Evolutionary conservation across 2,797 vertebrate genomes (phyloP).

Genomic region (Phaenicophaeus curvirostris): DNA sequence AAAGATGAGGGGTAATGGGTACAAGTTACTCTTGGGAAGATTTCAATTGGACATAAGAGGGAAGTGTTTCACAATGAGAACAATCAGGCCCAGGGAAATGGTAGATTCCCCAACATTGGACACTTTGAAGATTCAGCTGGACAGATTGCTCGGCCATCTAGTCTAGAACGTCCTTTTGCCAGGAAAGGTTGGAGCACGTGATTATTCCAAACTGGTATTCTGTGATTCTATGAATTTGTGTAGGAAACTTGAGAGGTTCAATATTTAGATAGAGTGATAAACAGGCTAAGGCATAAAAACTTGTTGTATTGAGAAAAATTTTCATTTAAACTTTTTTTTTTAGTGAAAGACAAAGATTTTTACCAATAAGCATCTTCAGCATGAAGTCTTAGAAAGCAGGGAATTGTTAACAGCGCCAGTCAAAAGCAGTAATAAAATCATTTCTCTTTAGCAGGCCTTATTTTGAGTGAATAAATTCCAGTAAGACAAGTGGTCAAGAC

Average conservation of each 20-base stretch:
- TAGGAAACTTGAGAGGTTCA: not conserved
- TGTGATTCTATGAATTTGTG: not conserved
- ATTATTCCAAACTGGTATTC: too few relatives aligned
- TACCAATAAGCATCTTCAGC: not conserved
- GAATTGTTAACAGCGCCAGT: not conserved
- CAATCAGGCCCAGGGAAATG: too few relatives aligned
- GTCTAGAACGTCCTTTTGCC: too few relatives aligned
- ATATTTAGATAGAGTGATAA: not conserved
- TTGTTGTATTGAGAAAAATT: not conserved
- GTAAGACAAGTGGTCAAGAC: not conserved
- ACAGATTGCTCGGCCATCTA: too few relatives aligned
- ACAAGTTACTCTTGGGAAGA: too few relatives aligned
- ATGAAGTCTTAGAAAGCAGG: not conserved
- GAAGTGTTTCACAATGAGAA: too few relatives aligned
- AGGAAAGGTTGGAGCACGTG: too few relatives aligned
- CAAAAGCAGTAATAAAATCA: not conserved
- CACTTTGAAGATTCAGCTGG: too few relatives aligned
- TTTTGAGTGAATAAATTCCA: not conserved
- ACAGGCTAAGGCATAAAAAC: not conserved
- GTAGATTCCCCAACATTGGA: too few relatives aligned
- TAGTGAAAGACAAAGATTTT: not conserved
- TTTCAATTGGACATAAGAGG: too few relatives aligned
- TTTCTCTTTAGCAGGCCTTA: not conserved
- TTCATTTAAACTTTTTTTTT: not conserved
- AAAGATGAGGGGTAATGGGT: too few relatives aligned